Base-by-base conservation (phyloP, 2,113 vertebrate species). In the Neotoma lepida region DNA sequence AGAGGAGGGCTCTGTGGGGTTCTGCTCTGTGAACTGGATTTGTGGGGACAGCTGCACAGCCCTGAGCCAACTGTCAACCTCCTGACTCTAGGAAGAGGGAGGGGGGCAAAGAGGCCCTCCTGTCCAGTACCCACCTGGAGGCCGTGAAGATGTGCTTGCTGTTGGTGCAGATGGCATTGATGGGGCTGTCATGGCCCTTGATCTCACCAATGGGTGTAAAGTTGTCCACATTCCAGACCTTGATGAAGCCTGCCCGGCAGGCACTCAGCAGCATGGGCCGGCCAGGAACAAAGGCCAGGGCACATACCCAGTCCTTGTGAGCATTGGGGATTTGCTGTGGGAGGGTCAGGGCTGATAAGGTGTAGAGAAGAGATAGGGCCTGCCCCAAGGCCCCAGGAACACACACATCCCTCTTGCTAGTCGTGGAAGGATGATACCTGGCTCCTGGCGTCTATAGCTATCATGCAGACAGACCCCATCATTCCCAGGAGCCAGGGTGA, bases 271-370 rank as follows among this genome's bases (percentile, higher is more conserved):
- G 98, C 99, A 99, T 99, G 96, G 99, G 99, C 22, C 99, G 98
- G 6, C 99, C 98, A 0, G 99, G 99, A 56, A 99, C 99, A 0
- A 99, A 99, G 26, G 99, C 99, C 98, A 99, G 98, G 9, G 99
- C 99, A 17, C 99, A 99, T 39, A 99, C 99, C 99, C 99, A 99
- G 97, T 99, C 99, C 94, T 99, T 99, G 97, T 99, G 99, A 18
- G 99, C 99, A 0, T 99, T 99, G 30, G 99, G 99, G 97, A 99
- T 99, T 99, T 99, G 99, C 99, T 99, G 98, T 6, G 10, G 71
- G 77, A 68, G 82, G 61, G 64, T 6, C 20, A 3, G 44, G 41
- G 2, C 61, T 0, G 0, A 54, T 88, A 51, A 95, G 71, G 39
- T 6, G 10, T 0, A 1, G 24, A 74, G n/a, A 51, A n/a, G 18